A percentile compares a stretch with the other conserved stretches of the same genome.
phyloP scores from a whole-genome alignment of 2,797 vertebrate genomes.

The Lateolabrax maculatus region DNA sequence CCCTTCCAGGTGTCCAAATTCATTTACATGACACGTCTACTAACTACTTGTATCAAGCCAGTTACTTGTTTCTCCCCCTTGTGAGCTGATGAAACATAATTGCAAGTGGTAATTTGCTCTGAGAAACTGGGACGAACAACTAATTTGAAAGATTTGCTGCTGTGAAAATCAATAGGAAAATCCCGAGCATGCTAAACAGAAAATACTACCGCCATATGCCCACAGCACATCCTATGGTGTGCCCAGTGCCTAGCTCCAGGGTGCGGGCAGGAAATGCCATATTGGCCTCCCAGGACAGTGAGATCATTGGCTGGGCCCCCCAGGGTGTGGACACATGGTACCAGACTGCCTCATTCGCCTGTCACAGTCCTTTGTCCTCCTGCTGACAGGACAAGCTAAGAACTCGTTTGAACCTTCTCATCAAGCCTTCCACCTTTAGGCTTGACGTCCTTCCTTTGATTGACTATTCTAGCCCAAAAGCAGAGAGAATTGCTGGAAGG shows the following conservation, averaged over 20 bases:
- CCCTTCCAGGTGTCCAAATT: constrained; percentile 67
- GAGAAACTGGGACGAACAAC: constrained; percentile 34
- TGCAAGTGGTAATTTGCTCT: constrained; percentile 57
- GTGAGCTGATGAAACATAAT: constrained; percentile 73
- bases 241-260: constrained; percentile 51
- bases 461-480: not conserved
- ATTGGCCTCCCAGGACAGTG: constrained; percentile 74
- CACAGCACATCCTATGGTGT: constrained; percentile 44
- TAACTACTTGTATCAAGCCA: constrained; percentile 42
- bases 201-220: constrained; percentile 68
- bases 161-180: constrained; percentile 48
- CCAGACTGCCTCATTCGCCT: constrained; percentile 46
- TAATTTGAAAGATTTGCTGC: constrained; percentile 34
- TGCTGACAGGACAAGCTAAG: constrained; percentile 61
- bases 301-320: constrained; percentile 73
- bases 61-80: constrained; percentile 41
- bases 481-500: constrained; percentile 24
- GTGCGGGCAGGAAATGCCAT: constrained; percentile 75
- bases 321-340: constrained; percentile 79
- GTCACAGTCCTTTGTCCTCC: constrained; percentile 57
- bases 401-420: constrained; percentile 48
- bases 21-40: constrained; percentile 47
- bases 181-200: constrained; percentile 45
- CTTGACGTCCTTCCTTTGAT: constrained; percentile 34
- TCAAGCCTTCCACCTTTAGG: constrained; percentile 32